Evolutionary conservation across 2,888 invertebrate species (phyloP), one percentile per base, ranked within the genome.

Genomic region (Oscheius myriophilus): DNA sequence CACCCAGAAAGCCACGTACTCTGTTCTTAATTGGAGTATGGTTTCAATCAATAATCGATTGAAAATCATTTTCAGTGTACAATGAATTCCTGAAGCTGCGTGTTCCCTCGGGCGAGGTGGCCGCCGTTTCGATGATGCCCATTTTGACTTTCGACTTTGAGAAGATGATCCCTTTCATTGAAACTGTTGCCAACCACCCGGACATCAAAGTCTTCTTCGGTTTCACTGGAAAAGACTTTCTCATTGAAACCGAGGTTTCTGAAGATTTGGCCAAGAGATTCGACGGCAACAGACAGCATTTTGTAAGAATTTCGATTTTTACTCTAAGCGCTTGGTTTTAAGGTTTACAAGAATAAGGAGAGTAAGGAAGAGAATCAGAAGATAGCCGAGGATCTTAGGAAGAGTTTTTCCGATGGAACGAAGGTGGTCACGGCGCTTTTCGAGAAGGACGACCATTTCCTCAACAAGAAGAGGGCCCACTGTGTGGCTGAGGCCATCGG

Each of bases 61-160:
- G 9, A 33, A 33, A 33, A 33, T 6, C 33, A 6, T 9, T 33
- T 33, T 9, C 33, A 65, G 68, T 71, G 21, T 73, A 73, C 64
- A 73, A 73, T 52, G 43, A 67, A 14, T 33, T 71, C 1, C 26
- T 72, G 14, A 69, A 69, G 23, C 41, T 73, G 16, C 62, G 67
- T 0, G 73, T 73, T 0, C 61, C 73, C 11, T 62, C 68, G 23
- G 73, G 73, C 18, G 66, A 71, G 63, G 73, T 73, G 16, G 71
- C 73, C 1, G 71, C 71, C 18, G 59, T 63, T n/a, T 57, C 71
- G 4, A 62, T 73, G 45, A 25, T 71, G 6, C 62, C 66, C 14
- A 68, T 73, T 52, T 57, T 62, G 26, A 73, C 73, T 2, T 69
- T 73, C 23, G 73, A 65, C 2, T 73, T 73, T 54, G 73, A 69